Percentiles rank a stretch among this genome's conserved stretches.
phyloP scores from a whole-genome alignment of 2,797 vertebrate species.

The Phrynocephalus forsythii region DNA sequence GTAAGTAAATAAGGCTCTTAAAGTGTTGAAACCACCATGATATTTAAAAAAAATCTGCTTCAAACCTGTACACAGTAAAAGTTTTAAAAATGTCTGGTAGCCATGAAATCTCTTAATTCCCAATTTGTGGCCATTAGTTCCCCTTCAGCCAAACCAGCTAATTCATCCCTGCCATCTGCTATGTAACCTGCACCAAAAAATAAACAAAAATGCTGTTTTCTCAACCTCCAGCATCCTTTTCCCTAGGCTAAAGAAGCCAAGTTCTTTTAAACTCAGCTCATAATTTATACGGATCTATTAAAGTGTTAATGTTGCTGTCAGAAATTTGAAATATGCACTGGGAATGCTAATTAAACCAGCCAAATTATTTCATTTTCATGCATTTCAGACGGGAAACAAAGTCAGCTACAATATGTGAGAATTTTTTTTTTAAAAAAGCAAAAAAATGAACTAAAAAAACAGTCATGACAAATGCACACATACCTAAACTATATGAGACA shows the following conservation, averaged over 20 bases:
- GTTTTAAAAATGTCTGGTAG: neutral
- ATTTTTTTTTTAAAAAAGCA: neutral
- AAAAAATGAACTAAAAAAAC: neutral
- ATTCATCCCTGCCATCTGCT: conserved; percentile 11
- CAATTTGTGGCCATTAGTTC: neutral
- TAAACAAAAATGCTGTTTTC: neutral
- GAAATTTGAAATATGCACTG: conserved; percentile 4
- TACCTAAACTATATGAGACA: neutral
- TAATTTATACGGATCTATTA: conserved; percentile 4
- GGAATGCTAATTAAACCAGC: conserved; percentile 5
- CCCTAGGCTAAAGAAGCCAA: neutral
- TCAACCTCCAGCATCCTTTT: neutral
- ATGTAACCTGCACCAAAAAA: neutral
- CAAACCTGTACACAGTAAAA: neutral
- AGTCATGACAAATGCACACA: neutral
- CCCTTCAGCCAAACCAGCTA: neutral
- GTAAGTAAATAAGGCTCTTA: neutral
- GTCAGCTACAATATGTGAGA: fast-evolving
- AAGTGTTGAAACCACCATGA: neutral
- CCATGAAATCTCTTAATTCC: neutral
- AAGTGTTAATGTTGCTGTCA: neutral
- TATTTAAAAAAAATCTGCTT: neutral
- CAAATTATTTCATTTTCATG: conserved; percentile 18
- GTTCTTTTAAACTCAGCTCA: neutral
- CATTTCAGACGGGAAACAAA: neutral